Evolutionary conservation across 1,140 invertebrate genomes (phyloP), one percentile per base, ranked within the genome.

Genomic region (Pseudomyrmex sp.): DNA sequence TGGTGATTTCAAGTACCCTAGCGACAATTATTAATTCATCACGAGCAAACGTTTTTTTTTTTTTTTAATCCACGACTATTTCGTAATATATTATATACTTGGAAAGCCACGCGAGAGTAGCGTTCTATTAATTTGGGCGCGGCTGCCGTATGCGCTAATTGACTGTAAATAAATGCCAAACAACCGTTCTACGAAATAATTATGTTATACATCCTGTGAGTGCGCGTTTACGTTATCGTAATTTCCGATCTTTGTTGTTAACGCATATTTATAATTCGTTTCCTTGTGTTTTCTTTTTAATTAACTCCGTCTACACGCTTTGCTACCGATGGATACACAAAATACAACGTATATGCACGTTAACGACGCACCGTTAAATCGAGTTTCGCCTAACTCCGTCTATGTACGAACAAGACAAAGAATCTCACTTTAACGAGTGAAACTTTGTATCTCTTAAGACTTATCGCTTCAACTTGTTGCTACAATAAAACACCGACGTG

Each of bases 401-500:
- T 3, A 15, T 35, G 35, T 35, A 7, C 35, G 1, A 0, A 54
- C 18, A 77, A 18, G 75, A 77, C 75, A 68, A 52, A 75, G 62
- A 80, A 83, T 89, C 82, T 89, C 84, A 75, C 70, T 85, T 82
- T 88, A 89, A 89, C 88, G 69, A 76, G 74, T 72, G 87, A 88
- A 88, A 88, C 82, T 83, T 62, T 62, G 86, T 85, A 83, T 62
- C 54, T 62, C 58, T 88, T 80, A 88, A 76, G 59, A 63, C 58
- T 66, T 87, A 72, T 72, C 85, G 35, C 70, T 44, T 50, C 65
- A 59, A 58, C 56, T 85, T 88, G 61, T 73, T 65, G 23, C 23
- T 50, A 50, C 48, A 52, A 52, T 65, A 52, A 82, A 46, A 82
- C 20, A 52, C n/a, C 13, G 26, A 80, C 56, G 56, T 23, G 52